These are phyloP conservation scores for Pteromalus puparum DNA, from an alignment of 1,140 invertebrate genomes.

Conservation along the genomic window DNA sequence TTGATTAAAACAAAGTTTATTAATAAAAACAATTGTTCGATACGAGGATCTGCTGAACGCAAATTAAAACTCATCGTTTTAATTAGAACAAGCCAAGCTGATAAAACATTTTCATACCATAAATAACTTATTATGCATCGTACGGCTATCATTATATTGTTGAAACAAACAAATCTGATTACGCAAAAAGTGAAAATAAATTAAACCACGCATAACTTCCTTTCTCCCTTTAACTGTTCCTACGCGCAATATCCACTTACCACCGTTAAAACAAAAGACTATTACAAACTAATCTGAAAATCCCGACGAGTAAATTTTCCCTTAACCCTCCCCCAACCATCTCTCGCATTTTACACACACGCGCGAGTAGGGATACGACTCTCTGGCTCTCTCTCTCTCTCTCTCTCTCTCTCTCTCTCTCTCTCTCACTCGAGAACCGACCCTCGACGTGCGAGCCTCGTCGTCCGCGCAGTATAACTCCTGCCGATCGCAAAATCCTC, in stretches of 20 bases:
- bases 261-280: not conserved
- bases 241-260: not conserved
- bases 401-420: too few species aligned
- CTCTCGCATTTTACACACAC: not conserved
- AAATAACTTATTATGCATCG: too few species aligned
- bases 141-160: too few species aligned
- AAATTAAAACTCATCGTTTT: too few species aligned
- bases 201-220: not conserved
- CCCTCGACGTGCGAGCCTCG: not conserved
- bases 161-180: too few species aligned
- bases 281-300: not conserved
- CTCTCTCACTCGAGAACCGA: not conserved
- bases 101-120: too few species aligned
- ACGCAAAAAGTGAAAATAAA: too few species aligned
- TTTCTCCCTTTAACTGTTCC: not conserved
- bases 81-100: too few species aligned
- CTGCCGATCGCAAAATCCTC: slow-evolving; percentile 14
- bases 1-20: too few species aligned
- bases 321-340: not conserved
- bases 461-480: not conserved
- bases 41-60: too few species aligned
- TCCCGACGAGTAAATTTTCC: not conserved
- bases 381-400: too few species aligned
- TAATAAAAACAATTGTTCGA: too few species aligned
- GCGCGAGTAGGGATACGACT: not conserved